phyloP scores from a whole-genome alignment of 2,797 vertebrate genomes.

The Pseudomugil tenellus region DNA sequence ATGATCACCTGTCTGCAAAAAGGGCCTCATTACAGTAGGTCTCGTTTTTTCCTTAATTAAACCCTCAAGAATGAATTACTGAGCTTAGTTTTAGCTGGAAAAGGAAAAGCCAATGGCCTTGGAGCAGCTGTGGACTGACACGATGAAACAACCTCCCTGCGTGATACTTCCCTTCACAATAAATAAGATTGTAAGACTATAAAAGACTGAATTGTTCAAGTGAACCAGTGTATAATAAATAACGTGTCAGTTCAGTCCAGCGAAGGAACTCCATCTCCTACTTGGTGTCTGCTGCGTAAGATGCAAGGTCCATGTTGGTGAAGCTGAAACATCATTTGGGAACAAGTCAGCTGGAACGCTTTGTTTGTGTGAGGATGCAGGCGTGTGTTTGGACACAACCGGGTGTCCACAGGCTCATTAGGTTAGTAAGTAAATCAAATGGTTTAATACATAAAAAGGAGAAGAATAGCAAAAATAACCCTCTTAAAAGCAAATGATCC shows the following conservation, averaged over 20 bases:
- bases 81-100: constrained; percentile 10
- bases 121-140: constrained; percentile 6
- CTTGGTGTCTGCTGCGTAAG: constrained; percentile 54
- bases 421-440: constrained; percentile 70
- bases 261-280: constrained; percentile 39
- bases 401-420: constrained; percentile 63
- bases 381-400: constrained; percentile 37
- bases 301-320: constrained; percentile 46
- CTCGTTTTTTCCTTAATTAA: background rate
- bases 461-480: constrained; percentile 67
- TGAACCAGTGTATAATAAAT: constrained; percentile 60
- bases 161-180: background rate
- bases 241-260: constrained; percentile 58
- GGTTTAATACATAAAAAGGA: constrained; percentile 62
- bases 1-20: constrained; percentile 56
- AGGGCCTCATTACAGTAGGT: constrained; percentile 36
- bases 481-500: constrained; percentile 61
- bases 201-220: constrained; percentile 28
- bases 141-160: constrained; percentile 11
- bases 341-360: constrained; percentile 18
- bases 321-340: constrained; percentile 14
- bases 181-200: constrained; percentile 37
- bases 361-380: constrained; percentile 15
- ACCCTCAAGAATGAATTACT: constrained; percentile 13
- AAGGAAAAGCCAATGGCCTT: constrained; percentile 3